Evolutionary conservation across 1,140 invertebrate species (phyloP), one percentile per base, ranked within the genome.

Genomic region (Lasioglossum albipes): DNA sequence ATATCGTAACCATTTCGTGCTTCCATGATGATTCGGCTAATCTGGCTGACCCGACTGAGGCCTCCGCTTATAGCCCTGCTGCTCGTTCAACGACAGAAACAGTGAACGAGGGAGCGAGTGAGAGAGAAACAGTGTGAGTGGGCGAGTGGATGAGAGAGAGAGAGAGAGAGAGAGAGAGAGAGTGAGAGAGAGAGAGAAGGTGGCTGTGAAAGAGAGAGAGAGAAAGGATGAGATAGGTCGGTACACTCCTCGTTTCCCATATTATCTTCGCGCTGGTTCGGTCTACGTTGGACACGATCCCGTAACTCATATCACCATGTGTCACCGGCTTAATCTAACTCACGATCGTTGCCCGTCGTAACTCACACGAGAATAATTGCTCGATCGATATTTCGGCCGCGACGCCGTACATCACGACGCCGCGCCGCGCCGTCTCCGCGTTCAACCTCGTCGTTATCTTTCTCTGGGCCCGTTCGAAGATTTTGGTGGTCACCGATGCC

Each of bases 301-400:
- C 85, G 85, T 91, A 91, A 91, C 89, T 91, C 91, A 91, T 91
- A 91, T 91, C 90, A 89, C 86, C 91, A 85, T 90, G 89, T 90
- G 89, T 91, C 91, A 91, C 87, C 79, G 80, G 90, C 87, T 90
- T 90, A 90, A 92, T 91, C 90, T 91, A 91, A 92, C 91, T 91
- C 90, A 91, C 87, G 89, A 91, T 90, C 90, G 89, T 90, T 87
- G 89, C 87, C 84, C 81, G 81, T 84, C 90, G 88, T 91, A 91
- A 89, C 89, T 91, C 91, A 91, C 71, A 87, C 84, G 85, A 89
- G 90, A 91, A 91, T 91, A 91, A 91, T 91, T 91, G 88, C 71
- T 67, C 82, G 89, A 91, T 91, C 91, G 87, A 91, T 91, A 91
- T 88, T 91, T 88, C 82, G 57, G 74, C 42, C 72, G 67, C 70